Conservation (phyloP, 1,140 invertebrate genomes). For the Pogonomyrmex californicus region DNA sequence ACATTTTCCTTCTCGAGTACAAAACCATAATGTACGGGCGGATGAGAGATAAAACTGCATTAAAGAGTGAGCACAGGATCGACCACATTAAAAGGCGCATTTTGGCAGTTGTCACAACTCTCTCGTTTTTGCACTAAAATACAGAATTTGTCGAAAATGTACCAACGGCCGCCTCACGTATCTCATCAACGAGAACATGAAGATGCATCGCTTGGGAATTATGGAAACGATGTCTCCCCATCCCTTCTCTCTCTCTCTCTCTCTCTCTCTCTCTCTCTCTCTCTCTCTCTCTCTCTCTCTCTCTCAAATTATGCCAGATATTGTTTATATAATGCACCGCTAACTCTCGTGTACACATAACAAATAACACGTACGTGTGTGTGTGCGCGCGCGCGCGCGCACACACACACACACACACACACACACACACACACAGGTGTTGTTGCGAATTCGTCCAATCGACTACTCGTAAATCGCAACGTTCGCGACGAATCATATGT, state of each 20-base stretch:
- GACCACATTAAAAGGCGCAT: slow-evolving; percentile 2
- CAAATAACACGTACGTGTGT: too few species aligned
- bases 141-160: slow-evolving; percentile 36
- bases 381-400: too few species aligned
- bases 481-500: slow-evolving; percentile 21
- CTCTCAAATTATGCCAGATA: slow-evolving; percentile 16
- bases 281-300: slow-evolving; percentile 12
- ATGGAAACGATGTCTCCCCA: neutral
- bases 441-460: slow-evolving; percentile 11
- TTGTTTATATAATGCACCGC: slow-evolving; percentile 34
- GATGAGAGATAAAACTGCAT: slow-evolving; percentile 14
- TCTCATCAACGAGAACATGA: slow-evolving; percentile 20
- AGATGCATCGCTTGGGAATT: slow-evolving; percentile 8
- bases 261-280: slow-evolving; percentile 27
- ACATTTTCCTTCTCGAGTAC: neutral
- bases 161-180: neutral
- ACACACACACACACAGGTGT: neutral
- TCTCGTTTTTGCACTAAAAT: slow-evolving; percentile 9
- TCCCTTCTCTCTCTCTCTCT: too few species aligned
- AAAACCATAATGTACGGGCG: neutral
- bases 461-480: slow-evolving; percentile 31
- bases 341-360: too few species aligned
- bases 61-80: neutral
- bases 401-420: neutral
- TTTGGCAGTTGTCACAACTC: neutral